Conservation (phyloP, 2,888 invertebrate genomes). For the Acleris sparsana region DNA sequence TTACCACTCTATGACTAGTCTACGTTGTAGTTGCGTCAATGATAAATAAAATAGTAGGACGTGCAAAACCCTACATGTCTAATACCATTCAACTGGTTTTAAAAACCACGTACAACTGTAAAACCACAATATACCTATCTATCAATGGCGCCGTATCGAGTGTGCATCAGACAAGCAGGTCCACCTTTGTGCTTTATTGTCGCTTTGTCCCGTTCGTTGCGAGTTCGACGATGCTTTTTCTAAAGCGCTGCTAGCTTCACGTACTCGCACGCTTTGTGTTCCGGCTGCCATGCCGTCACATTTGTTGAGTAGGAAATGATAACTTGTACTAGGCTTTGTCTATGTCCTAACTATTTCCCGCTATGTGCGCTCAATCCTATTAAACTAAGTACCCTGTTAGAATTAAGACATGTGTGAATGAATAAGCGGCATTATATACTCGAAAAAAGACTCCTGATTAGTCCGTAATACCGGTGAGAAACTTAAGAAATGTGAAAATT, state of each 20-base stretch:
- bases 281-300: slow-evolving; percentile 11
- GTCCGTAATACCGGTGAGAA: too few species aligned
- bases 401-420: too few species aligned
- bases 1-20: too few species aligned
- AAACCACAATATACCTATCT: slow-evolving; percentile 18
- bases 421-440: too few species aligned
- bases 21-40: too few species aligned
- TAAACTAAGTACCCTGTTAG: too few species aligned
- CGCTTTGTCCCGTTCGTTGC: slow-evolving; percentile 20
- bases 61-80: background rate
- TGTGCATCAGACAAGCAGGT: slow-evolving; percentile 35
- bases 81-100: background rate
- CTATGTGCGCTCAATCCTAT: background rate
- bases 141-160: slow-evolving; percentile 28
- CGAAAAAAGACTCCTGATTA: too few species aligned
- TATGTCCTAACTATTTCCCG: slow-evolving; percentile 4
- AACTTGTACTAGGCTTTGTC: slow-evolving; percentile 11
- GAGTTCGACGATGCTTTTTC: slow-evolving; percentile 33
- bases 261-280: slow-evolving; percentile 30
- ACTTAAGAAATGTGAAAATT: too few species aligned
- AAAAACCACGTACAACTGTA: slow-evolving; percentile 8
- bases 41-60: too few species aligned
- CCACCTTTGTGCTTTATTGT: slow-evolving; percentile 34
- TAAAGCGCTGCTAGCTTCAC: slow-evolving; percentile 28
- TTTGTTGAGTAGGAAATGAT: slow-evolving; percentile 25